Conservation (phyloP, 2,797 vertebrate genomes). For the Macropus fuliginosus region DNA sequence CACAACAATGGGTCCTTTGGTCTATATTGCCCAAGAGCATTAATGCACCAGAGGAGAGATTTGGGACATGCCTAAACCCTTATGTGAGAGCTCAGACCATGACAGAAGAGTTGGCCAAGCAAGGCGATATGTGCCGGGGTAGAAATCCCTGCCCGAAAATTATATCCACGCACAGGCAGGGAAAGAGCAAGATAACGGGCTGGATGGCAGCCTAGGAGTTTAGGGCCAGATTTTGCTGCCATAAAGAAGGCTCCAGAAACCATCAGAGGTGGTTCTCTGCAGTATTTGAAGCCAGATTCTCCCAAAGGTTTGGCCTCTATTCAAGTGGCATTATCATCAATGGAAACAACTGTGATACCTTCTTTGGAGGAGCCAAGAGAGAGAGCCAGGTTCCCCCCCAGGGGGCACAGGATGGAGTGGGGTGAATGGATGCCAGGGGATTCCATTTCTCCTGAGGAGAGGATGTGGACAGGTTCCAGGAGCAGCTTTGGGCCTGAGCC, state of each 20-base stretch:
- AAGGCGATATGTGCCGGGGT: fast-evolving
- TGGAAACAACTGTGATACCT: neutral
- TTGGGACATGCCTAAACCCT: neutral
- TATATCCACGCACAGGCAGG: neutral
- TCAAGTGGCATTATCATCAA: neutral
- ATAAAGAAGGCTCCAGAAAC: neutral
- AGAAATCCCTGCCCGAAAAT: neutral
- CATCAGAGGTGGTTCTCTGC: fast-evolving
- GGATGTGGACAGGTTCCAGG: neutral
- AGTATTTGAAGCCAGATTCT: neutral
- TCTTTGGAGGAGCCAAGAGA: fast-evolving
- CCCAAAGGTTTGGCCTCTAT: neutral
- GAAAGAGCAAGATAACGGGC: neutral
- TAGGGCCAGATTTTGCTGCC: neutral
- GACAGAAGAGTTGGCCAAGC: neutral
- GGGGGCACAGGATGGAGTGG: fast-evolving
- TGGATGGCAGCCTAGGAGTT: neutral
- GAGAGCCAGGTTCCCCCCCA: neutral
- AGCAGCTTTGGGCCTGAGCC: neutral
- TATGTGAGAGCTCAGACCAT: neutral
- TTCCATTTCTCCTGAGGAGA: neutral
- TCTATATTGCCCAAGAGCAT: neutral
- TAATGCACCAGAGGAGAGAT: neutral
- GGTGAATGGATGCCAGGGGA: neutral
- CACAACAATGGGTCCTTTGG: neutral